phyloP scores from a whole-genome alignment of 2,113 vertebrate genomes.

The Bos taurus region DNA sequence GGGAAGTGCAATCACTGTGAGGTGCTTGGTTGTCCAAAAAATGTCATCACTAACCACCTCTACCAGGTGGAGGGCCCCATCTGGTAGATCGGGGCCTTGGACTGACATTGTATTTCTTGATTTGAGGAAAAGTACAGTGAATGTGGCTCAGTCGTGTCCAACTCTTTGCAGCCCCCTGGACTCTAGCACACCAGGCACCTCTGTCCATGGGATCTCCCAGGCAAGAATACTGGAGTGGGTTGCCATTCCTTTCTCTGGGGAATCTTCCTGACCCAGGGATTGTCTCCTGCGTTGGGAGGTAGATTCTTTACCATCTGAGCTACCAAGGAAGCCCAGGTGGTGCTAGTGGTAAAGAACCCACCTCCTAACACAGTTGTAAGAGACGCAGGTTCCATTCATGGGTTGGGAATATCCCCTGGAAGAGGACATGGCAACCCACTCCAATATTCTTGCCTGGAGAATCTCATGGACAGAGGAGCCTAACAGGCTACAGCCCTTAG shows the following conservation, averaged over 20 bases:
- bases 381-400: background rate
- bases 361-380: background rate
- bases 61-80: background rate
- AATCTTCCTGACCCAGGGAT: background rate
- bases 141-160: background rate
- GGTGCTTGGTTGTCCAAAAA: background rate
- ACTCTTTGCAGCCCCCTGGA: background rate
- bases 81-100: background rate
- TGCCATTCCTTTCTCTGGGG: background rate
- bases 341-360: background rate
- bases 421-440: background rate
- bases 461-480: background rate
- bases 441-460: background rate
- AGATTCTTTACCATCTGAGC: background rate
- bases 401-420: background rate
- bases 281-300: background rate
- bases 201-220: background rate
- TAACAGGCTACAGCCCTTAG: background rate
- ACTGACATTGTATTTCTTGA: background rate
- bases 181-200: background rate
- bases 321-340: background rate
- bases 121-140: background rate
- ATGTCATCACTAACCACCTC: background rate
- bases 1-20: background rate
- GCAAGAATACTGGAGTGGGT: background rate